phyloP scores from a whole-genome alignment of 2,113 vertebrate genomes.

The Lampris megalopsis region DNA sequence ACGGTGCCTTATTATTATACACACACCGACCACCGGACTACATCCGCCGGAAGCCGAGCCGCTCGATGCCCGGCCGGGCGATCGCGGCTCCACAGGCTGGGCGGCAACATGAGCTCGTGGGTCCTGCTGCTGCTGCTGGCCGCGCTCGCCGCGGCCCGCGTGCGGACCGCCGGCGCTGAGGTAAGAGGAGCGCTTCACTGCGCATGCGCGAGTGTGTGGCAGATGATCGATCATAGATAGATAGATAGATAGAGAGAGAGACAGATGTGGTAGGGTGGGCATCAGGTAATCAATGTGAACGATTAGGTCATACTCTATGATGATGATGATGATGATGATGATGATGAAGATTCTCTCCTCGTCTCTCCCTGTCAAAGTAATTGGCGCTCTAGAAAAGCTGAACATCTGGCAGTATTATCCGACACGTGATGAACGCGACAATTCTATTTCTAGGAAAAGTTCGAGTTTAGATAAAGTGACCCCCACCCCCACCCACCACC shows the following conservation, averaged over 20 bases:
- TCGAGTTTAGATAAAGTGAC: no score
- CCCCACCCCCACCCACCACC: no score
- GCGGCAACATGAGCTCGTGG: conserved; percentile 82
- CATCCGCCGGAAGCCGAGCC: conserved; percentile 65
- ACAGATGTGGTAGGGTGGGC: neutral
- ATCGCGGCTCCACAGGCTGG: conserved; percentile 79
- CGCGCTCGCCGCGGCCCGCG: conserved; percentile 69
- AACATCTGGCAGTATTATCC: no score
- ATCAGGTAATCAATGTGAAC: neutral
- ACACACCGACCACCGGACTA: conserved; percentile 27
- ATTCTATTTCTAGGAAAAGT: neutral
- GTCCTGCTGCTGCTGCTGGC: conserved; percentile 78
- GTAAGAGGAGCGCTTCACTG: conserved; percentile 62
- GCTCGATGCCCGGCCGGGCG: conserved; percentile 79
- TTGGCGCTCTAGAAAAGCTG: no score
- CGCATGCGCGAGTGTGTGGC: no score
- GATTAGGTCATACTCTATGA: neutral
- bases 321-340: neutral
- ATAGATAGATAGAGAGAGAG: neutral
- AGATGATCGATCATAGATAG: no score
- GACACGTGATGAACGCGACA: no score
- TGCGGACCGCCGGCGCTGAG: conserved; percentile 76
- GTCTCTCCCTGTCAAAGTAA: neutral
- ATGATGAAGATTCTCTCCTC: no score
- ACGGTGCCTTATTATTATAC: conserved; percentile 37